Evolutionary conservation across 2,888 invertebrate species (phyloP), one percentile per base, ranked within the genome.

Genomic region (Mesoligia furuncula): DNA sequence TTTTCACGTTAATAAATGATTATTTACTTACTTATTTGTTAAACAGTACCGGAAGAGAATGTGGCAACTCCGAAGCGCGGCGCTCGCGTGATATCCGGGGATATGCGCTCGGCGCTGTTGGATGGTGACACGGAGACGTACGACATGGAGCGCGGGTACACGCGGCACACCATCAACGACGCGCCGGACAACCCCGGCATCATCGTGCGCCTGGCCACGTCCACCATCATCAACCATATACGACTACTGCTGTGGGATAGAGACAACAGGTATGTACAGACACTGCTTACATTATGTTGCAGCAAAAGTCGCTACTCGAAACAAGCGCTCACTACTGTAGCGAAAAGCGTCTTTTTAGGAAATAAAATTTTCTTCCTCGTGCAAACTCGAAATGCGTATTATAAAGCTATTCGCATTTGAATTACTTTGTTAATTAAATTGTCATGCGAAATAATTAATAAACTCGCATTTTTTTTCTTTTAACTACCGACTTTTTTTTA

Each of bases 241-340:
- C 98, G 98, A 79, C 97, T 99, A 97, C 97, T 99, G 88, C 97
- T 99, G 20, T 99, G 99, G 99, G 99, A 99, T 95, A 97, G 98
- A 79, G 99, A 99, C 94, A 97, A 98, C 92, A 98, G 99, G 69
- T 69, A 17, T n/a, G 0, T 24, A 5, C 15, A 51, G 15, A 31
- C 15, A 51, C 31, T 27, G 15, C 15, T 51, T 20, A 48, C 68
- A 51, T 24, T 31, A 8, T 51, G 24, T 6, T 31, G 51, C 5
- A 20, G 24, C 9, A 8, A 48, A 31, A 11, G 27, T 51, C 0
- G 17, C 66, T 67, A 7, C 13, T 45, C 31, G 27, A 67, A 67
- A 48, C 20, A 45, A 20, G 9, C 15, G 5, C 15, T 15, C 15
- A 45, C 45, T 45, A 15, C 5, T 45, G 5, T 45, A 45, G 15